A percentile compares a stretch with the other conserved stretches of the same genome.
Evolutionary conservation across 2,113 vertebrate species (phyloP).

Genomic region (Bothrops jararaca): DNA sequence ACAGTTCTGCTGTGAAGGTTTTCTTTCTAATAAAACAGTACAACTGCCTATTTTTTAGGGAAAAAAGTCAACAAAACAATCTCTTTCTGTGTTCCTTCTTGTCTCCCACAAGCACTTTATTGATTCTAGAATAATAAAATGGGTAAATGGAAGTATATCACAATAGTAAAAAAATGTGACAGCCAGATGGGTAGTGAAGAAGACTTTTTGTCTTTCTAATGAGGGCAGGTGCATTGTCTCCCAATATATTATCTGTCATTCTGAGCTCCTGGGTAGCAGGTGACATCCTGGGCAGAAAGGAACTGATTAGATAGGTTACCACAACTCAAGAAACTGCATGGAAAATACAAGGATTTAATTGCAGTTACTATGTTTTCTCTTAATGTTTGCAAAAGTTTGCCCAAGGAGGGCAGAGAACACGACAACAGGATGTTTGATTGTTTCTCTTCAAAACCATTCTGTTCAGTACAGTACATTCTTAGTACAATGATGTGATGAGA

Average conservation of each 20-base stretch:
- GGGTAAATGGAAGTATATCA: neutral
- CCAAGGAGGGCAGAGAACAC: neutral
- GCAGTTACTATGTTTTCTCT: neutral
- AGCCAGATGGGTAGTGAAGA: neutral
- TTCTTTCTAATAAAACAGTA: neutral
- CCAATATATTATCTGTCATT: neutral
- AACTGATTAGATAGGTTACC: neutral
- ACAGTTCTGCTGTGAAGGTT: neutral
- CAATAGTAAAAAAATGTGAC: neutral
- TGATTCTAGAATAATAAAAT: neutral
- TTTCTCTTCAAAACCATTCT: neutral
- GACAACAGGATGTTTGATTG: neutral
- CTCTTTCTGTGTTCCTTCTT: neutral
- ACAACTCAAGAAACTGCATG: neutral
- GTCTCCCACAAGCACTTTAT: neutral
- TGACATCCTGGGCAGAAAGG: neutral
- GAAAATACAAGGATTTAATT: accelerated
- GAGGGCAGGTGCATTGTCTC: constrained; percentile 5
- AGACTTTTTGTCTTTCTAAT: neutral
- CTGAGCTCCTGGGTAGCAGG: constrained; percentile 1
- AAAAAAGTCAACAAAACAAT: neutral
- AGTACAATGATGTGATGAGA: neutral
- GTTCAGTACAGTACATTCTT: neutral
- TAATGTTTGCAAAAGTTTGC: neutral
- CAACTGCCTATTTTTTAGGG: neutral